phyloP scores from a whole-genome alignment of 2,888 invertebrate genomes.

The Drosophila glabriapex region DNA sequence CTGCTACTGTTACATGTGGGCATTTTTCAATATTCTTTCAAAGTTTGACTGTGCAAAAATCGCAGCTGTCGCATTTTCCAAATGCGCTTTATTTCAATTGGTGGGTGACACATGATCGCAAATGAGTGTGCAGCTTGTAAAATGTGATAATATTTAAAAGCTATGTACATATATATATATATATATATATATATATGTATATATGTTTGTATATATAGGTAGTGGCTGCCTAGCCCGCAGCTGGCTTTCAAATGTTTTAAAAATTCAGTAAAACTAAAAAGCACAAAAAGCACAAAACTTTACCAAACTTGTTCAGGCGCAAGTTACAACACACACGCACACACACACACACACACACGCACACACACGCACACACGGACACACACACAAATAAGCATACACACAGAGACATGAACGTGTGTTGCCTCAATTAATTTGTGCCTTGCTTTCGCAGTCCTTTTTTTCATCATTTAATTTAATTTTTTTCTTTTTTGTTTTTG shows the following conservation, averaged over 20 bases:
- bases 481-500: conserved; percentile 1
- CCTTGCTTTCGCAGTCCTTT: conserved; percentile 26
- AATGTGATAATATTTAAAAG: conserved; percentile 20
- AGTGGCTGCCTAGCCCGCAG: conserved; percentile 21
- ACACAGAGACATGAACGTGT: conserved; percentile 31
- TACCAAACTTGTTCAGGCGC: conserved; percentile 41
- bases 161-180: background rate
- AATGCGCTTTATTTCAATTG: conserved; percentile 41
- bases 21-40: background rate
- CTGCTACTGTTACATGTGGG: background rate
- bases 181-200: background rate
- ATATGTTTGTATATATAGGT: background rate
- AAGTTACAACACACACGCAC: conserved; percentile 22
- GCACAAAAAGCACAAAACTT: conserved; percentile 43
- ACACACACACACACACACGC: background rate
- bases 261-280: conserved; percentile 62
- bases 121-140: conserved; percentile 12
- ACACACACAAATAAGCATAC: conserved; percentile 1
- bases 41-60: background rate
- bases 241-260: conserved; percentile 55
- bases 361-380: background rate
- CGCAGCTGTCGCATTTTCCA: conserved; percentile 19
- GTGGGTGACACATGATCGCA: conserved; percentile 26
- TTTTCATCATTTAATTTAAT: conserved; percentile 6
- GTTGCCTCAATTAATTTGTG: conserved; percentile 55